Base-by-base conservation (phyloP, 92 coral and sea anemone genomes). In the Phenganax marumi region DNA sequence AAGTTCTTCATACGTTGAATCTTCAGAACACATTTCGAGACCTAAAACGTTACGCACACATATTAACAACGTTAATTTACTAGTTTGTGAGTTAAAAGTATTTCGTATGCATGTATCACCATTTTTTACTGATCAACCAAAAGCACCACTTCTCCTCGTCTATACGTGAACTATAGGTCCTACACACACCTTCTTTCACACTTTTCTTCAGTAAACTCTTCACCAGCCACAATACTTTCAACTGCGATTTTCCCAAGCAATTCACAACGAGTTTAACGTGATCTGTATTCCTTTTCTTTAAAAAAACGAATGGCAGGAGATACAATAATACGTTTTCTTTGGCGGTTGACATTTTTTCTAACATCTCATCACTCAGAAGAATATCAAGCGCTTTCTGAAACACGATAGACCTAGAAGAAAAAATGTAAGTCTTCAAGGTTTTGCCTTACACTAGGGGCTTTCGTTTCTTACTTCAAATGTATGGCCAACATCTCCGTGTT, bases 1-100 rank as follows among this genome's bases (percentile, higher is more conserved):
- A 50, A 92, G 90, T 17, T 77, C 79, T 39, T 87, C 86, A 69
- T 62, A 19, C 21, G 85, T 88, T 50, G 84, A 73, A 61, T 85
- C 86, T 51, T 54, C 58, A 3, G 52, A 76, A 73, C 90, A 90
- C 25, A 88, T 86, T 74, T 92, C 89, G 91, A 92, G 90, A 18
- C 83, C 98, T 95, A 76, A 25, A 26, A 72, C 75, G 7, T 68
- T 17, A 17, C 43, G 19, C 43, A 77, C 51, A 76, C 9, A 8
- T 77, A 18, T 10, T 6, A 19, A 19, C 17, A 11, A 25, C 47
- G 47, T 56, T 33, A 33, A 5, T 33, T 33, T 33, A 33, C 43
- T 33, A 33, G 43, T 33, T 33, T 4, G 43, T 33, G 2, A 33
- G 43, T 33, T 33, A 33, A 1, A 33, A 33, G 43, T 33, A 33